Evolutionary conservation across 2,113 vertebrate genomes (phyloP).

Genomic region (Ardeotis arabs): DNA sequence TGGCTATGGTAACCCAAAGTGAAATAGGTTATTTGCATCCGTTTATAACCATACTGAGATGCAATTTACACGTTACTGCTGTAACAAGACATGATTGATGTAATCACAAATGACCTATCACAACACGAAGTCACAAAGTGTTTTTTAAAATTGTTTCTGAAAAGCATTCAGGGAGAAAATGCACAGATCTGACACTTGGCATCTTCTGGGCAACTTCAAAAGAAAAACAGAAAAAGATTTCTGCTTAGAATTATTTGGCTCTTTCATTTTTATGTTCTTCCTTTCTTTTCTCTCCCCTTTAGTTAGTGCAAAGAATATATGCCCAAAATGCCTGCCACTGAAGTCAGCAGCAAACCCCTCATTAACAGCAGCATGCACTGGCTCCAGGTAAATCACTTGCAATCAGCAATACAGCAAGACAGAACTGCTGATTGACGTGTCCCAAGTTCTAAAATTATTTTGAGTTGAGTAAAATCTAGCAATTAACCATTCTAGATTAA

Average conservation of each 20-base stretch:
- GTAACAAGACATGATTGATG: slow-evolving; percentile 48
- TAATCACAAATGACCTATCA: slow-evolving; percentile 60
- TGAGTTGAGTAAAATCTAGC: neutral
- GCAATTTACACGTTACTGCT: slow-evolving; percentile 53
- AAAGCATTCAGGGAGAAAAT: slow-evolving; percentile 36
- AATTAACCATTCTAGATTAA: neutral
- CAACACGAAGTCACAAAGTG: slow-evolving; percentile 40
- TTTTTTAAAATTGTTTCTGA: slow-evolving; percentile 46
- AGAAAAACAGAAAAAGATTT: neutral
- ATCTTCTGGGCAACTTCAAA: slow-evolving; percentile 12
- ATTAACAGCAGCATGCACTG: neutral
- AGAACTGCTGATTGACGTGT: neutral
- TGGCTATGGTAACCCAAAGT: slow-evolving; percentile 56
- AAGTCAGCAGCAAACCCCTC: neutral
- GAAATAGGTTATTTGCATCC: slow-evolving; percentile 63
- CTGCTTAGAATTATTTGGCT: slow-evolving; percentile 1
- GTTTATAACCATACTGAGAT: slow-evolving; percentile 59
- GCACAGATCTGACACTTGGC: slow-evolving; percentile 14
- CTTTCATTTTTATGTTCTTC: neutral
- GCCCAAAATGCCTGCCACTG: neutral
- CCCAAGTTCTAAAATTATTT: neutral
- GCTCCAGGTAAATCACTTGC: neutral
- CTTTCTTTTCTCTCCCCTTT: neutral
- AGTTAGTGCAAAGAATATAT: neutral
- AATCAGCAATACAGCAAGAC: neutral